Evolutionary conservation across 2,888 invertebrate genomes (phyloP), one percentile per base, ranked within the genome.

Genomic region (Cacoxenus indagator): DNA sequence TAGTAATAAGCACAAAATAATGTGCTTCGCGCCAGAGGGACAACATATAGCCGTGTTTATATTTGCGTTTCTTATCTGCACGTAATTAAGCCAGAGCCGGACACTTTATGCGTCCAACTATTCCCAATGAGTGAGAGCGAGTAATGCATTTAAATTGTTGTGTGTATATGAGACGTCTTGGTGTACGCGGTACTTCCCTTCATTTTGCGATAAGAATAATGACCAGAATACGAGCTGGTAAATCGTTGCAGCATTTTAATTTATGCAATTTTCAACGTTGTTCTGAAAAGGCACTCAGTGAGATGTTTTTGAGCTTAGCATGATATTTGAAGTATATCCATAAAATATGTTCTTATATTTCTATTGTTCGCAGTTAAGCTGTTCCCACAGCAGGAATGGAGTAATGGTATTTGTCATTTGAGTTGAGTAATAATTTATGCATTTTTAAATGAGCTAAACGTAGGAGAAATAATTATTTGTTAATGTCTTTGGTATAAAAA

Each of bases 21-120:
- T 65, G 65, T 54, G 43, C 65, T 29, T 22, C 61, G 61, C 19
- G 61, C 61, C 61, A 37, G 6, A 22, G 54, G 43, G 65, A 24
- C 9, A 37, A n/a, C 31, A 64, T 46, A 11, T 26, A 45, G 66
- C 70, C 64, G 69, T 79, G 70, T 76, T 78, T 81, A 82, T 78
- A 80, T 80, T 80, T 80, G 78, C 81, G 77, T 81, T 80, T 82
- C 80, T 80, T 80, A 80, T 80, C 80, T 80, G 74, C 81, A 80
- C 81, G 79, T 81, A 82, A 81, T 81, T 81, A 81, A 82, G 81
- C 81, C 81, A 78, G 77, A 76, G 81, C 76, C 78, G 79, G 72
- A 76, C 67, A 76, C 70, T 62, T 67, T 67, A 67, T 67, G 51
- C 72, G 72, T n/a, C 76, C 71, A 74, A 77, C 76, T 78, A 66